Evolutionary conservation across 1,140 invertebrate genomes (phyloP).

Genomic region (Heliconius hewitsoni): DNA sequence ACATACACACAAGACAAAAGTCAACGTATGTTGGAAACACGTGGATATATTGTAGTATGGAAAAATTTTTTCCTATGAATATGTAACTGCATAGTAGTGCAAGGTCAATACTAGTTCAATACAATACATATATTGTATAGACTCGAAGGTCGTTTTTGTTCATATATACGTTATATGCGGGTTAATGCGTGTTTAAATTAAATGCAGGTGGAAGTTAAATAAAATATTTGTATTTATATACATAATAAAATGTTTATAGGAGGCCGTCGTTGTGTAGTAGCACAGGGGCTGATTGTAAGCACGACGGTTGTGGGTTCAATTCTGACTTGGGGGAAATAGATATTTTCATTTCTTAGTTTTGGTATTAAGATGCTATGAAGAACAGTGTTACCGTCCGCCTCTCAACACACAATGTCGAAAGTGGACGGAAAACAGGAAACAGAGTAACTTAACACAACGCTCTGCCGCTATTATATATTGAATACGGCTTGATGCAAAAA

Average conservation of each 20-base stretch:
- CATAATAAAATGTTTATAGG: neutral
- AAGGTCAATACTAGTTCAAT: slow-evolving; percentile 12
- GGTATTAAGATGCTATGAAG: neutral
- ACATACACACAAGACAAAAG: neutral
- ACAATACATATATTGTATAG: neutral
- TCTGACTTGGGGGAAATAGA: neutral
- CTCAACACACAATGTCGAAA: neutral
- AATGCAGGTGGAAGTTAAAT: neutral
- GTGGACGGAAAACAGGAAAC: too few species aligned
- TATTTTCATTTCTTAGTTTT: neutral
- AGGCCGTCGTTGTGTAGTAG: too few species aligned
- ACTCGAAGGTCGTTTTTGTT: slow-evolving; percentile 1
- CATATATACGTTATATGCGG: neutral
- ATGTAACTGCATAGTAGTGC: neutral
- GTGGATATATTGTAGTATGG: neutral
- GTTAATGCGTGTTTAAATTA: neutral
- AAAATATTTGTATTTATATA: neutral
- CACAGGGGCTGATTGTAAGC: neutral
- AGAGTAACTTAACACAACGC: too few species aligned
- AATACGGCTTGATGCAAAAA: too few species aligned
- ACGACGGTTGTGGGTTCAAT: neutral
- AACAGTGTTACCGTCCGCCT: neutral
- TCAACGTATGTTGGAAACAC: neutral
- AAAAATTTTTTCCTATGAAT: neutral
- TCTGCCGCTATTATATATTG: too few species aligned